Evolutionary conservation across 92 coral and sea anemone genomes (phyloP).

Genomic region (Epizoanthus scotinus): DNA sequence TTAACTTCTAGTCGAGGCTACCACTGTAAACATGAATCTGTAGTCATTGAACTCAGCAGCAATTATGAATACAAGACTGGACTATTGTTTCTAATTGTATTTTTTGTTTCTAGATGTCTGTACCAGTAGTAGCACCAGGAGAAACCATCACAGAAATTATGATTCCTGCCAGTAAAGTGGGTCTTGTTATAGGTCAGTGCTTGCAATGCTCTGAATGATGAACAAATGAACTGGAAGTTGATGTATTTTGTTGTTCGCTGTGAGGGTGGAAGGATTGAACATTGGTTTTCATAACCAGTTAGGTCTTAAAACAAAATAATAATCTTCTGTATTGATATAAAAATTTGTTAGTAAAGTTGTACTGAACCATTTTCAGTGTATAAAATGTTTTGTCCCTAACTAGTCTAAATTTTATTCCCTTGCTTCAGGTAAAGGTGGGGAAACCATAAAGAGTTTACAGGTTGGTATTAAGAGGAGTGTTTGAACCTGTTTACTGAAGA

Average conservation of each 20-base stretch:
- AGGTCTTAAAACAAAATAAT: background rate
- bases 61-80: no score
- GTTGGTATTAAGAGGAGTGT: constrained; percentile 41
- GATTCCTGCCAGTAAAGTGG: constrained; percentile 99
- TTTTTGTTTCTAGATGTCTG: constrained; percentile 81
- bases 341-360: background rate
- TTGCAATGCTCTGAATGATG: no score
- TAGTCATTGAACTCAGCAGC: no score
- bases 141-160: constrained; percentile 88
- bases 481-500: background rate
- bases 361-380: background rate
- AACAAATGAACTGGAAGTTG: no score
- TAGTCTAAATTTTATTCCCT: background rate
- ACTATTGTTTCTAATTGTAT: no score
- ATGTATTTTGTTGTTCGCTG: no score
- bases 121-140: constrained; percentile 97
- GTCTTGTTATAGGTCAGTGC: constrained; percentile 85
- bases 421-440: constrained; percentile 94
- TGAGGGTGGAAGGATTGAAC: no score
- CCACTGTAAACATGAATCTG: no score
- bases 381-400: background rate
- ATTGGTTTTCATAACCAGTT: no score
- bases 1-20: no score
- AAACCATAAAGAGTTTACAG: constrained; percentile 94
- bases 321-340: background rate